Evolutionary conservation across 2,797 vertebrate species (phyloP), one percentile per base, ranked within the genome.

Genomic region (Percopsis omiscomaycus): DNA sequence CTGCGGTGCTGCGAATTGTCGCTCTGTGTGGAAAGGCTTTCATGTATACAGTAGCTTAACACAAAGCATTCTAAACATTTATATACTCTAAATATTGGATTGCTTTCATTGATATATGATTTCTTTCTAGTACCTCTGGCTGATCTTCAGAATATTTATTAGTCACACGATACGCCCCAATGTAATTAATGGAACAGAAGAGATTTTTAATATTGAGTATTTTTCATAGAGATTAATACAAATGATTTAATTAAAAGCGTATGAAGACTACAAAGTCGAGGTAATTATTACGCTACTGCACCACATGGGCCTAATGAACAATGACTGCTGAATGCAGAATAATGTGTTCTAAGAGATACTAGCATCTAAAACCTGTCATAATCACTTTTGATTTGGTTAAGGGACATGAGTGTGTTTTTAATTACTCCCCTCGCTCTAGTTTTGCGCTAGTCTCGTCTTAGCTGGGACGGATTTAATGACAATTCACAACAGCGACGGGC

Each of bases 181-280:
- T 53, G 4, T 59, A 79, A 71, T 71, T 68, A 77, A 78, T 68
- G 28, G 44, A 37, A 32, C 51, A 1, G 64, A 68, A 68, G 5
- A 22, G 0, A 55, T 28, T 62, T 64, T 70, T 32, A 71, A 72
- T 78, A 58, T 75, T 70, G 50, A 55, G 27, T 55, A 66, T 75
- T 71, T 61, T 66, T 61, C 67, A 65, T 60, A 63, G 58, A 57
- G 58, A 73, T 83, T 80, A 75, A 61, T 55, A 78, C 46, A 77
- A 82, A 86, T 80, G 8, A 81, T 80, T 64, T 64, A 73, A 71
- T 88, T 78, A 82, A 51, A 73, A 48, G n/a, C 46, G 68, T 83
- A 67, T 59, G 59, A 72, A 77, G 64, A 53, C 48, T 77, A 53
- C 9, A 4, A 13, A 65, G 66, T 55, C 27, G 1, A 60, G 61